These are phyloP conservation scores for Helobdella robusta DNA, from an alignment of 2,888 invertebrate genomes.

Conservation along the genomic window DNA sequence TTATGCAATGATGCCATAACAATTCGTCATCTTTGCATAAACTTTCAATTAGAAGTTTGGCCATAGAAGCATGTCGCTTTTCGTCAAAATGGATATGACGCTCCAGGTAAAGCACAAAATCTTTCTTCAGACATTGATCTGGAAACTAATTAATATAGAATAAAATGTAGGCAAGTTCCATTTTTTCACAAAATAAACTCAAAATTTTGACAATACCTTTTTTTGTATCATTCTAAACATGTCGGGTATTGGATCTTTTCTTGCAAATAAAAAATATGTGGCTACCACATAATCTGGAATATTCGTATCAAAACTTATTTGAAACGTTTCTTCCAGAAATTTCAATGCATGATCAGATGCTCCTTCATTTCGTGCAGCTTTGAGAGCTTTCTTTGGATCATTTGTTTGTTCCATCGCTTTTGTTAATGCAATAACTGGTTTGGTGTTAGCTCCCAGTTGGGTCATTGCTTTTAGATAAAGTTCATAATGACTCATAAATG, in stretches of 20 bases:
- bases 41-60: background rate
- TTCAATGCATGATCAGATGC: background rate
- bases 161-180: too few species aligned
- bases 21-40: conserved; percentile 4
- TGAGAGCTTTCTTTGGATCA: conserved; percentile 3
- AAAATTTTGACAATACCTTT: background rate
- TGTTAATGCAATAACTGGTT: conserved; percentile 3
- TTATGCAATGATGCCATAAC: background rate
- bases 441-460: background rate
- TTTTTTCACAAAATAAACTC: too few species aligned
- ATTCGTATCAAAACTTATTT: background rate
- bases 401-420: background rate
- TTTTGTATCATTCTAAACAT: conserved; percentile 4
- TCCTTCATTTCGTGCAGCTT: background rate
- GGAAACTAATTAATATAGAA: too few species aligned
- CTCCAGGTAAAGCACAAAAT: conserved; percentile 7
- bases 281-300: background rate
- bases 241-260: conserved; percentile 3
- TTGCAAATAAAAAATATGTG: background rate
- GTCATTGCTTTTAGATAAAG: background rate
- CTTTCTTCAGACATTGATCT: background rate
- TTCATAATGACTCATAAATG: conserved; percentile 11
- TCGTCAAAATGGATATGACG: conserved; percentile 10
- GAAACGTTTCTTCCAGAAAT: background rate
- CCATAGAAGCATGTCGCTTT: conserved; percentile 6